These are phyloP conservation scores for Heliangelus exortis DNA, from an alignment of 2,797 vertebrate species.

Conservation along the genomic window DNA sequence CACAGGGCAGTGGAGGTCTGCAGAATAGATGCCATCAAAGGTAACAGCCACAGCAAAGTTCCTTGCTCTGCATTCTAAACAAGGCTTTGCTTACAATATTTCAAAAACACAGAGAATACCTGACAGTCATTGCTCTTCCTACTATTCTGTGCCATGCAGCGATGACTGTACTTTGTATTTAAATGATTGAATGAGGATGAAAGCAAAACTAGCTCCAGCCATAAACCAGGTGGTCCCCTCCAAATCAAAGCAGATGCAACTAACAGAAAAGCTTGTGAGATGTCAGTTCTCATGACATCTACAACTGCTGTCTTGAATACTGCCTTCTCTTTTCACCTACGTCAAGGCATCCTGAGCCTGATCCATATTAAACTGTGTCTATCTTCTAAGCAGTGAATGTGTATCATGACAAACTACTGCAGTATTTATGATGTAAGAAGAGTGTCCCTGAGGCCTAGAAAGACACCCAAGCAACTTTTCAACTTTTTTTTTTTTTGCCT, in stretches of 20 bases:
- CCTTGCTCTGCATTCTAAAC: neutral
- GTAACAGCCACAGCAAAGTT: neutral
- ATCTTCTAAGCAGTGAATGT: neutral
- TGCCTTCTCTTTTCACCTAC: neutral
- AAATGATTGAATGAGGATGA: constrained; percentile 25
- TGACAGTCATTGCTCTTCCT: neutral
- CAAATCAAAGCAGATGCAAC: constrained; percentile 47
- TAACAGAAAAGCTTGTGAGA: constrained; percentile 23
- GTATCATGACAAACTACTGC: neutral
- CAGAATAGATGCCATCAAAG: neutral
- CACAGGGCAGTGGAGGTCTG: neutral
- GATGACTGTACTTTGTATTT: neutral
- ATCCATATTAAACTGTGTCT: neutral
- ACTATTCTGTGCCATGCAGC: neutral
- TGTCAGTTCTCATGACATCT: neutral
- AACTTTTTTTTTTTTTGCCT: neutral
- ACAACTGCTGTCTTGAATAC: neutral
- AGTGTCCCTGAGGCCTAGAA: neutral
- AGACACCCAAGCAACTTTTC: neutral
- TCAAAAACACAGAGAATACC: neutral
- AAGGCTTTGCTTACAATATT: neutral
- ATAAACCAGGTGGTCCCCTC: constrained; percentile 19
- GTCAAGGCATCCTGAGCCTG: neutral
- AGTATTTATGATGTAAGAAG: constrained; percentile 7
- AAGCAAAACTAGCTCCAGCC: constrained; percentile 36